Conservation (phyloP, 2,113 vertebrate species). For the Microcebus murinus region DNA sequence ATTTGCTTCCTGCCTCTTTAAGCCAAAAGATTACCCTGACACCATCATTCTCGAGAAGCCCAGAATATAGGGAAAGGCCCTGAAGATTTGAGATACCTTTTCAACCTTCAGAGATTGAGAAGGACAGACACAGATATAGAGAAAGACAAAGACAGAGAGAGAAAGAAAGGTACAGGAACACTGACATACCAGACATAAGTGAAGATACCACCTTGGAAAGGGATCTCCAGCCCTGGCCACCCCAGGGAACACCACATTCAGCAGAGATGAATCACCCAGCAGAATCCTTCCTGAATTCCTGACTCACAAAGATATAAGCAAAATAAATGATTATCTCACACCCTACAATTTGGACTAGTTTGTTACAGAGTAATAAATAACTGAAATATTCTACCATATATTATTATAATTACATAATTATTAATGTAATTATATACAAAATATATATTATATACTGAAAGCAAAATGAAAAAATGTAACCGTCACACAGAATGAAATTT, state of each 20-base stretch:
- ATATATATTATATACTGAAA: not conserved
- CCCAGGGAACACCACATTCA: not conserved
- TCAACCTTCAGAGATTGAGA: no score
- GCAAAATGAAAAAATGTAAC: not conserved
- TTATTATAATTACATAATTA: not conserved
- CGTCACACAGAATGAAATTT: not conserved
- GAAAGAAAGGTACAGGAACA: not conserved
- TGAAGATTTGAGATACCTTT: not conserved
- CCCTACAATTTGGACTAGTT: not conserved
- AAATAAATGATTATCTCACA: not conserved
- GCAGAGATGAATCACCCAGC: not conserved
- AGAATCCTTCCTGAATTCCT: not conserved
- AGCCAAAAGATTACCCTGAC: not conserved
- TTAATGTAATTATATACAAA: not conserved
- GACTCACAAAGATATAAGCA: not conserved
- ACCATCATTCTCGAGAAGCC: not conserved
- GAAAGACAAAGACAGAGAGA: not conserved
- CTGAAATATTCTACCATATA: not conserved
- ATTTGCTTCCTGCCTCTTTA: not conserved
- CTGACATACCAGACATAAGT: not conserved
- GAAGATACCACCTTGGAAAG: not conserved
- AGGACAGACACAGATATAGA: not conserved
- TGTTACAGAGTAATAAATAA: not conserved
- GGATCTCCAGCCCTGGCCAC: accelerated
- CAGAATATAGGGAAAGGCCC: not conserved